Percentiles rank a stretch among this genome's conserved stretches.
Conservation (phyloP, 1,140 invertebrate species). For the Yoshiicerus persimilis region DNA sequence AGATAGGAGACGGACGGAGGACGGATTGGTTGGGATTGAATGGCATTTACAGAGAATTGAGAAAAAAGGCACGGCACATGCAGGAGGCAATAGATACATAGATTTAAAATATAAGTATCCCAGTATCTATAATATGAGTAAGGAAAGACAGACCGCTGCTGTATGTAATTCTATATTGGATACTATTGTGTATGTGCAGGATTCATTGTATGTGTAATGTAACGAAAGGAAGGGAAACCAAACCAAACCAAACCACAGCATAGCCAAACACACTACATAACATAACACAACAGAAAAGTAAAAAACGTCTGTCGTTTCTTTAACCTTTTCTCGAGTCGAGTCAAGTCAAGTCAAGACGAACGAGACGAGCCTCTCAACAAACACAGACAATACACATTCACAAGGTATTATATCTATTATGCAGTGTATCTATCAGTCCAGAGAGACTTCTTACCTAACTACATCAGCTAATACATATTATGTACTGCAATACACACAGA, state of each 20-base stretch:
- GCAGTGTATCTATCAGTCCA: neutral
- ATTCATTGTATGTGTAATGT: neutral
- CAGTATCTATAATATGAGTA: neutral
- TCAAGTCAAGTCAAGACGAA: neutral
- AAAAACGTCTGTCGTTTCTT: slow-evolving; percentile 19
- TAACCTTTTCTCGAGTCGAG: slow-evolving; percentile 10
- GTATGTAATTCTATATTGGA: neutral
- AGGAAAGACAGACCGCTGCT: neutral
- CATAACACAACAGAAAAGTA: neutral
- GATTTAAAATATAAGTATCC: neutral
- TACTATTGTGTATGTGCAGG: neutral
- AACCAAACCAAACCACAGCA: neutral
- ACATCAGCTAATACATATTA: neutral
- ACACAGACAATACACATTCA: neutral
- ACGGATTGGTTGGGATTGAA: neutral
- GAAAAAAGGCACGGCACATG: neutral
- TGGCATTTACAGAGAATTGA: neutral
- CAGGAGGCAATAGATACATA: neutral
- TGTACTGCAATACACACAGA: neutral
- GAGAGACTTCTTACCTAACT: too few species aligned
- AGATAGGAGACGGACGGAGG: neutral
- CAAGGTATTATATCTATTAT: neutral
- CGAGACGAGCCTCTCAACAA: slow-evolving; percentile 14
- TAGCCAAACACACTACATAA: neutral
- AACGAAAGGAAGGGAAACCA: neutral